Base-by-base conservation (phyloP, 2,113 vertebrate genomes). In the Pipa parva region DNA sequence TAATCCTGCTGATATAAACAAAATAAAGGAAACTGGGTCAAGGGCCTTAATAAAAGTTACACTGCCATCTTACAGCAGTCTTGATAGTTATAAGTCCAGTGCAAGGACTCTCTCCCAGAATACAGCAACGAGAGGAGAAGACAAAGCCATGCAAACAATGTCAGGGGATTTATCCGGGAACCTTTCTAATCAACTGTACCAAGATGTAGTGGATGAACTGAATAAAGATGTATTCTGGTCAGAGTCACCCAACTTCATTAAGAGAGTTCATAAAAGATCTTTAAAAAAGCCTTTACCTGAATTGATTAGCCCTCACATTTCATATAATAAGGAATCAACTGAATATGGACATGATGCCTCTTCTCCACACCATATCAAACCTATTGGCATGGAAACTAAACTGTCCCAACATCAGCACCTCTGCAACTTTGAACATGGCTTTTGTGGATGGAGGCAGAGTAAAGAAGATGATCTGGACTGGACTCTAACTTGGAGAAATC, bases 371-470 rank as follows among this genome's bases (percentile, higher is more conserved):
- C 56, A 10, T 22, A 24, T 2, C 13, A 58, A 31, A 45, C 7
- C 12, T 11, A n/a, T n/a, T 13, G 13, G 1, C 25, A 5, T 18
- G 2, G n/a, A 10, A n/a, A 26, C 15, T 8, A n/a, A 59, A 17
- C 3, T 8, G 7, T 22, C 7, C 11, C 55, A 2, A 22, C 29
- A 22, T 36, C 7, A 20, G 10, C 29, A 58, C 4, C n/a, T 57
- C 24, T 73, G 71, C 31, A 26, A 24, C 11, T 76, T 73, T 71
- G 63, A 71, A 48, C 12, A 46, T 21, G 45, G 59, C 17, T 33
- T 73, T 26, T 73, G 71, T 51, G 67, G 52, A 33, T 76, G 74
- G 71, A 36, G 52, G 52, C 52, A 68, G 28, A 73, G 52, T n/a
- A n/a, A 1, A n/a, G 22, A 51, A 1, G 66, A 62, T 52, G 45